Evolutionary conservation across 1,140 invertebrate genomes (phyloP).

Genomic region (Musca vetustissima): DNA sequence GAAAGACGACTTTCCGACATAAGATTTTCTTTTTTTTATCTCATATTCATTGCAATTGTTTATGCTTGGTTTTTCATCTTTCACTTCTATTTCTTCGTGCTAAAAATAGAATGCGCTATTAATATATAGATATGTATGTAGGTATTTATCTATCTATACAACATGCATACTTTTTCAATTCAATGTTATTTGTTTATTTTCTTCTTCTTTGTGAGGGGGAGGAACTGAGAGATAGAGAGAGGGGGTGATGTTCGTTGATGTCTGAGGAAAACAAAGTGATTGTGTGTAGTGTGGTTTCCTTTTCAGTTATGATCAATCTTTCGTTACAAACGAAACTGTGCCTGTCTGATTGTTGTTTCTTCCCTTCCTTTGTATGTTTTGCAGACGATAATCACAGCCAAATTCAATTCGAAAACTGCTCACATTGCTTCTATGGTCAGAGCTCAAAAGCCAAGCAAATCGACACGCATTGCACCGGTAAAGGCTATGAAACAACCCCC

Average conservation of each 20-base stretch:
- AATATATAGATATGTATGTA: too few species aligned
- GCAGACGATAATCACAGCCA: constrained; percentile 38
- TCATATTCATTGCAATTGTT: constrained; percentile 15
- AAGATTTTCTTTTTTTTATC: not conserved
- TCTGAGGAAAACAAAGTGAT: not conserved
- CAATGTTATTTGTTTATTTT: too few species aligned
- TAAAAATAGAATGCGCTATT: constrained; percentile 1
- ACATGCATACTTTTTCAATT: too few species aligned
- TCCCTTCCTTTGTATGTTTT: not conserved
- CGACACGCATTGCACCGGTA: not conserved
- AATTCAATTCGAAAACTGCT: constrained; percentile 37
- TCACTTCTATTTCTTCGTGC: constrained; percentile 1
- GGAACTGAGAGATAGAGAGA: too few species aligned
- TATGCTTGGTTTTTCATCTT: constrained; percentile 1
- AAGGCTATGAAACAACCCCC: constrained; percentile 27
- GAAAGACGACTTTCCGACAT: too few species aligned
- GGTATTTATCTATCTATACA: too few species aligned
- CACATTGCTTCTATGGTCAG: constrained; percentile 46
- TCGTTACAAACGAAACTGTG: too few species aligned
- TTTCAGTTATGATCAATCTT: too few species aligned
- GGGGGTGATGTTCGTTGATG: too few species aligned
- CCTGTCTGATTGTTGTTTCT: not conserved
- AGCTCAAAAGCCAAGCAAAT: constrained; percentile 31
- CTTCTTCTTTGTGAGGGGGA: too few species aligned
- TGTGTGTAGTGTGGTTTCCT: not conserved